A percentile compares a stretch with the other conserved stretches of the same genome.
phyloP scores from a whole-genome alignment of 2,797 vertebrate species.

The Hephaestus fuliginosus region DNA sequence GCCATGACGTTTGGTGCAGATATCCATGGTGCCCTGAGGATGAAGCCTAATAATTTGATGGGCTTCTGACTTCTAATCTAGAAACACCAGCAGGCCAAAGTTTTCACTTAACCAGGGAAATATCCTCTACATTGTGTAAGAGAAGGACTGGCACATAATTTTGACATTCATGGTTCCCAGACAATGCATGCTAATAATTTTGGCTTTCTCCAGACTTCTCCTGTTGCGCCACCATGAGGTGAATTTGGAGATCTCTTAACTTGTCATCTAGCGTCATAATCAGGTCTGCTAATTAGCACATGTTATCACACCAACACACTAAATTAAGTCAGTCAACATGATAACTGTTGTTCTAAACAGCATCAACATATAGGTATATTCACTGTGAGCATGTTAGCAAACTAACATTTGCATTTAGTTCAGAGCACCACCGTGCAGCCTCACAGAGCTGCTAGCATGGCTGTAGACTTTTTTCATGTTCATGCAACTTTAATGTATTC shows the following conservation, averaged over 20 bases:
- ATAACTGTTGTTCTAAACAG: background rate
- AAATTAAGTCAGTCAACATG: background rate
- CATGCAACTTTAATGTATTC: background rate
- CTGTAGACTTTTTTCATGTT: conserved; percentile 5
- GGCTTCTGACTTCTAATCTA: no score
- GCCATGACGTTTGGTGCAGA: background rate
- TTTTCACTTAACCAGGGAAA: background rate
- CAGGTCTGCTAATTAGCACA: background rate
- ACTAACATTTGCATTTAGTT: background rate
- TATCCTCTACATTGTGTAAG: background rate
- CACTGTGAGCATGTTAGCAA: background rate
- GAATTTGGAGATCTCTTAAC: background rate
- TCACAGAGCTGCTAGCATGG: background rate
- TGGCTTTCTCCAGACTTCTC: background rate
- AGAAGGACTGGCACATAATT: background rate
- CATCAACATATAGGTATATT: background rate
- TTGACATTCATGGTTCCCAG: no score
- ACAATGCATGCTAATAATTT: background rate
- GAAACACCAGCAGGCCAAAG: background rate
- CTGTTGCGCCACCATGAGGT: background rate
- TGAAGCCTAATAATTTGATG: background rate
- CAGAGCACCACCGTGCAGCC: background rate
- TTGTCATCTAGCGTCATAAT: background rate
- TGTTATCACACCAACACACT: background rate
- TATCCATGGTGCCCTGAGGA: background rate